Conservation (phyloP, 2,797 vertebrate species). For the Parambassis ranga region DNA sequence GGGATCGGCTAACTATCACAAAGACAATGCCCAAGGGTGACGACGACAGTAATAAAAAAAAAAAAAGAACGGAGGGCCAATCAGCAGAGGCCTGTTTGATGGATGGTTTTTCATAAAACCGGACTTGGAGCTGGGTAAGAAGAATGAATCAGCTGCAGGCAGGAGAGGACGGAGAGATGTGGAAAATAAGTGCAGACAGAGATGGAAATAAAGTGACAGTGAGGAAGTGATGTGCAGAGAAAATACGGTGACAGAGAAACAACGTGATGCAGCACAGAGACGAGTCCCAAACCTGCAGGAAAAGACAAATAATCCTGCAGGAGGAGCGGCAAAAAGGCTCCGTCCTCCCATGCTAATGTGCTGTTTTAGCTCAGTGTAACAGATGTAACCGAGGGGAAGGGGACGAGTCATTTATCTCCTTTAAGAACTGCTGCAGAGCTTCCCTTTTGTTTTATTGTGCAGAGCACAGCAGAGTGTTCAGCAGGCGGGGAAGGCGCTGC, state of each 20-base stretch:
- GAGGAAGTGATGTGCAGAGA: not conserved
- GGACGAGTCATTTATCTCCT: not conserved
- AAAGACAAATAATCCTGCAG: too few relatives aligned
- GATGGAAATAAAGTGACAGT: not conserved
- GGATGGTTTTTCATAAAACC: conserved; percentile 48
- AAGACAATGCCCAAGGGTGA: not conserved
- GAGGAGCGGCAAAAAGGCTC: too few relatives aligned
- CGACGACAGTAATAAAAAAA: not conserved
- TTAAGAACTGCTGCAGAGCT: not conserved
- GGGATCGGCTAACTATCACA: not conserved
- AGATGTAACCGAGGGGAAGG: not conserved
- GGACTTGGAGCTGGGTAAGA: conserved; percentile 11
- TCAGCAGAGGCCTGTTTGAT: conserved; percentile 14
- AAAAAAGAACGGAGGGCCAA: not conserved
- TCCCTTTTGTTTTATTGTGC: not conserved
- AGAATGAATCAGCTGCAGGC: conserved; percentile 12
- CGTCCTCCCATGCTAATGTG: too few relatives aligned
- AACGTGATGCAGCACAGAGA: not conserved
- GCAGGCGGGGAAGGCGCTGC: not conserved
- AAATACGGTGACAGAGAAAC: not conserved
- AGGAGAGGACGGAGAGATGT: not conserved
- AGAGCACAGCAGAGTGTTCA: not conserved
- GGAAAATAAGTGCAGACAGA: not conserved
- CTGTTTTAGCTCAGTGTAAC: not conserved
- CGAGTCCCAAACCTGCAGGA: not conserved